Evolutionary conservation across 2,797 vertebrate genomes (phyloP), one percentile per base, ranked within the genome.

Genomic region (Crypturellus tataupa): DNA sequence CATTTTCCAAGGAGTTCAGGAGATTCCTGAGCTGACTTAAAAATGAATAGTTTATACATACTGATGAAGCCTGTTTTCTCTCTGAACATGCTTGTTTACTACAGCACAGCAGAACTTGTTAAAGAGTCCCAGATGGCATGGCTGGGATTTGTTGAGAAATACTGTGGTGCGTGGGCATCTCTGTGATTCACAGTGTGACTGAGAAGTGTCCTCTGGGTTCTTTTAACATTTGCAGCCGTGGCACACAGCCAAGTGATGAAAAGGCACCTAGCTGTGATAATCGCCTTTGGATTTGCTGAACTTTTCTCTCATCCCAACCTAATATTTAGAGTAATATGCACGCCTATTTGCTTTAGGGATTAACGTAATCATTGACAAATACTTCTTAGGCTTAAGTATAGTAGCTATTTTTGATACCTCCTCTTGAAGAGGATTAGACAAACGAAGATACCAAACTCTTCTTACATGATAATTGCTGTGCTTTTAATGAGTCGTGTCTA

Each of bases 301-400:
- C 24, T 4, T 76, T 80, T 78, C 77, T 83, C 44, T 81, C 63
- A 62, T 75, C 72, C 40, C 23, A 17, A 69, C 24, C 56, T 78
- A 78, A 87, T 90, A 35, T 71, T 71, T 58, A 40, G 29, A 76
- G 55, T 11, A 60, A 12, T 58, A 49, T 78, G 40, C 35, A 33
- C 42, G 72, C 14, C 37, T 84, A 86, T 93, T 92, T 94, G 60
- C 75, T 90, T 88, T 64, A 49, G 73, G 68, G 24, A 5, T 70
- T 81, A 14, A 91, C 76, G 18, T 49, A 67, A 44, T 35, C 16
- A 10, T 55, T 8, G 5, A 49, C 46, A 84, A 80, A 46, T 40
- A 25, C 31, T 49, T 55, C 29, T 76, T 11, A n/a, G 56, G 40
- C 80, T n/a, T 21, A 42, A 33, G 5, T 55, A 85, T 20, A 55